Percentiles rank a stretch among this genome's conserved stretches.
phyloP scores from a whole-genome alignment of 1,140 invertebrate genomes.

The Spodoptera litura region DNA sequence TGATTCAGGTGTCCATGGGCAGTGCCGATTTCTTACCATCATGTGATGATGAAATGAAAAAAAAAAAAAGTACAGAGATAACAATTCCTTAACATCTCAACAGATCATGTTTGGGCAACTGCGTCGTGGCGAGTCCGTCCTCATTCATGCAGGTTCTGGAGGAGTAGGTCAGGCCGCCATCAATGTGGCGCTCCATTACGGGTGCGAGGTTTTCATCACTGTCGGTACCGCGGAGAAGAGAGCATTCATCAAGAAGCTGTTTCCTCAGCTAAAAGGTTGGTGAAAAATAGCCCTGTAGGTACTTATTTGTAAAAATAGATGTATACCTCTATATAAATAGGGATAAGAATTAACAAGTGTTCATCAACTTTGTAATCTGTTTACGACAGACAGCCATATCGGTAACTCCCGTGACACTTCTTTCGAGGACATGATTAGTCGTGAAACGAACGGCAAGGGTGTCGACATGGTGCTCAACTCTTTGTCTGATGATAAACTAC shows the following conservation, averaged over 20 bases:
- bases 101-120: conserved; percentile 88
- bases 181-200: conserved; percentile 90
- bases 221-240: conserved; percentile 92
- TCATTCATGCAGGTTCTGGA: conserved; percentile 95
- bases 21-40: too few species aligned
- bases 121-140: conserved; percentile 89
- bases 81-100: too few species aligned
- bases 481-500: conserved; percentile 89
- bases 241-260: conserved; percentile 91
- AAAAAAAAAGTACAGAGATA: too few species aligned
- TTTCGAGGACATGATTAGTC: conserved; percentile 87
- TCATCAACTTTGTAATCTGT: too few species aligned
- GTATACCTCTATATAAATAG: too few species aligned
- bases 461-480: conserved; percentile 91
- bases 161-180: conserved; percentile 96
- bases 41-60: too few species aligned
- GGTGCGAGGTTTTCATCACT: conserved; percentile 91
- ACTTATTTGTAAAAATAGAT: too few species aligned
- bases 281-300: too few species aligned
- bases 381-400: conserved; percentile 83
- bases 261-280: conserved; percentile 87
- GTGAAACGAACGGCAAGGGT: conserved; percentile 87
- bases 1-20: too few species aligned
- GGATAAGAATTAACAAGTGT: too few species aligned
- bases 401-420: conserved; percentile 88